Conservation (phyloP, 2,797 vertebrate genomes). For the Clarias laeviceps region DNA sequence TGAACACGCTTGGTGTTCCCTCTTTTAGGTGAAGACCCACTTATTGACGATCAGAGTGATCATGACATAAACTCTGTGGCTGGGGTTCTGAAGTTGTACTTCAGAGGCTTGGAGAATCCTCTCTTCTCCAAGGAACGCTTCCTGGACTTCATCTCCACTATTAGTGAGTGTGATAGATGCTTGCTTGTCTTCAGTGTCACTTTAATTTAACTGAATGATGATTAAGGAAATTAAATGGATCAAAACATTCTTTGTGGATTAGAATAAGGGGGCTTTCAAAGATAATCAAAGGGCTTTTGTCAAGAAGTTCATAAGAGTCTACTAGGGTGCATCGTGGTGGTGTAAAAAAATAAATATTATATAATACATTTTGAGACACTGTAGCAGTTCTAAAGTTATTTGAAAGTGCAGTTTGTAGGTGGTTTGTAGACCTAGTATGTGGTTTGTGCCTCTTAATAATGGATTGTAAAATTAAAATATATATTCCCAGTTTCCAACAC, state of each 20-base stretch:
- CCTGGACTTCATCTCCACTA: conserved; percentile 95
- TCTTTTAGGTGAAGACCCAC: conserved; percentile 90
- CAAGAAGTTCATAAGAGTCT: too few relatives aligned
- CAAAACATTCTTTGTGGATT: neutral
- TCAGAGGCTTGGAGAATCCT: conserved; percentile 96
- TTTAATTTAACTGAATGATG: neutral
- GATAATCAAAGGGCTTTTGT: too few relatives aligned
- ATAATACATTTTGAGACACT: too few relatives aligned
- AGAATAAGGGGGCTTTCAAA: neutral
- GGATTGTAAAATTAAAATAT: too few relatives aligned
- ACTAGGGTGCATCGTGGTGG: too few relatives aligned
- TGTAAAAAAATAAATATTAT: too few relatives aligned
- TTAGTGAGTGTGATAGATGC: conserved; percentile 80
- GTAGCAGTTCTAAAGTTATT: too few relatives aligned
- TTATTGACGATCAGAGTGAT: conserved; percentile 93
- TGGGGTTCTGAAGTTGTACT: conserved; percentile 97
- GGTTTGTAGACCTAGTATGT: too few relatives aligned
- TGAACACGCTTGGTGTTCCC: neutral
- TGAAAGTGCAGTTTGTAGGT: too few relatives aligned
- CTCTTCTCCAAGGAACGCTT: conserved; percentile 98
- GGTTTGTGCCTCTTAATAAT: too few relatives aligned
- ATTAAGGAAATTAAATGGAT: neutral
- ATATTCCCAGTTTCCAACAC: too few relatives aligned
- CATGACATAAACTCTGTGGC: conserved; percentile 97
- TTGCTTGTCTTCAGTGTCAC: neutral